A percentile compares a stretch with the other conserved stretches of the same genome.
Conservation (phyloP, 2,113 vertebrate genomes). For the Hemiscyllium ocellatum region DNA sequence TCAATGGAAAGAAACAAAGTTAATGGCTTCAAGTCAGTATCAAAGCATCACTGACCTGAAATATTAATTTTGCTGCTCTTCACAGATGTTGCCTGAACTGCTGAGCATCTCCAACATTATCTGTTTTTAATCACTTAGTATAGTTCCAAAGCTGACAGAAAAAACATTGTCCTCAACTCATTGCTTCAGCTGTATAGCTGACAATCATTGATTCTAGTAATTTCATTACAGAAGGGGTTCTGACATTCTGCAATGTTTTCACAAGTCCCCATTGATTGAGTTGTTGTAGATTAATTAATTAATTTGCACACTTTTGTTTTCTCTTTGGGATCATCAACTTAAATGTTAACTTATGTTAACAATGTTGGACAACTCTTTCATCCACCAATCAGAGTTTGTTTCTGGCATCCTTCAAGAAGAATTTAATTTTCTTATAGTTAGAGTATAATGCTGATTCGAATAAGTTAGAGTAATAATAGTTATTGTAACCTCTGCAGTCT, state of each 20-base stretch:
- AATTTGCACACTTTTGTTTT: too few species aligned
- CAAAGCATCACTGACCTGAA: too few species aligned
- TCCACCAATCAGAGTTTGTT: background rate
- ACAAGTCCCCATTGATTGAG: background rate
- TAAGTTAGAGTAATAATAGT: background rate
- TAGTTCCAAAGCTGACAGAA: background rate
- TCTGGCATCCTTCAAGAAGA: background rate
- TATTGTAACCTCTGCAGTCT: background rate
- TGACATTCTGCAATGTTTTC: background rate
- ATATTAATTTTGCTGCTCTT: too few species aligned
- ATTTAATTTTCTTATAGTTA: background rate
- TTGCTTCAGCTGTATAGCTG: background rate
- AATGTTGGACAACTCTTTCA: background rate
- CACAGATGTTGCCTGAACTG: background rate
- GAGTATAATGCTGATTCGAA: background rate
- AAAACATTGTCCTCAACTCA: background rate
- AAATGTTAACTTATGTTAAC: background rate
- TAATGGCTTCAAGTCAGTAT: too few species aligned
- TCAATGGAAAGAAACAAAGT: too few species aligned
- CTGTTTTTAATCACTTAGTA: background rate
- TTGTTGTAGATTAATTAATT: too few species aligned
- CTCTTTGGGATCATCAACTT: too few species aligned
- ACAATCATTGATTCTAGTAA: background rate
- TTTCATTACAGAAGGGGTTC: background rate
- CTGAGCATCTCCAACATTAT: background rate